Evolutionary conservation across 2,113 vertebrate species (phyloP), one percentile per base, ranked within the genome.

Genomic region (Neopipo cinnamomea): DNA sequence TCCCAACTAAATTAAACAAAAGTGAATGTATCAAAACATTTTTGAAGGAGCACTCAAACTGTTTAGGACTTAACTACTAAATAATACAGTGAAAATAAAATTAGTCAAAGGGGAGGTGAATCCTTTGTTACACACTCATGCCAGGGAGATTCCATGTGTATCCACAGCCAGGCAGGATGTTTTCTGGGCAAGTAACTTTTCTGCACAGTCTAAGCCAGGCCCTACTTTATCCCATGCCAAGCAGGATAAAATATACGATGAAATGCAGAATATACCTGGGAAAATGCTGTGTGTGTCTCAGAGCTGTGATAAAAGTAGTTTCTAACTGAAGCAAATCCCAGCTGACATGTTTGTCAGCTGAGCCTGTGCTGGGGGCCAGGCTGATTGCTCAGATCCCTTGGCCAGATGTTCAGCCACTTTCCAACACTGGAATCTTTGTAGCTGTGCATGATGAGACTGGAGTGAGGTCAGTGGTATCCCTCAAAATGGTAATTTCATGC

Each of bases 1-100:
- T 99, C 99, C 99, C 99, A 99, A 96, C 99, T 99, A 96, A 79
- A 97, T 95, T 22, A 96, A 83, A 93, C 27, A 95, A 11, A 67
- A 95, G 33, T 79, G 44, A 62, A 53, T 17, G 35, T 17, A 44
- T 62, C 5, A 94, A 50, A 79, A 66, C 3, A 31, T 68, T 76
- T 94, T 49, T 47, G 63, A 78, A 96, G 62, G 39, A 77, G 24
- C 77, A 63, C 16, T 37, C 18, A 35, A 63, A 67, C 5, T 59
- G 52, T 63, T 63, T 10, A 50, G 16, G 6, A 46, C 7, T 56
- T 10, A 88, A 39, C 9, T 55, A 41, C 2, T 63, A 41, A 84
- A 56, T 44, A 47, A 47, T 56, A 28, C 4, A 19, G 3, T 27
- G 73, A 23, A 31, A 61, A 72, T n/a, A 37, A n/a, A 58, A 33